A percentile compares a stretch with the other conserved stretches of the same genome.
These are phyloP conservation scores for Indicator indicator DNA, from an alignment of 2,113 vertebrate genomes.

Conservation along the genomic window DNA sequence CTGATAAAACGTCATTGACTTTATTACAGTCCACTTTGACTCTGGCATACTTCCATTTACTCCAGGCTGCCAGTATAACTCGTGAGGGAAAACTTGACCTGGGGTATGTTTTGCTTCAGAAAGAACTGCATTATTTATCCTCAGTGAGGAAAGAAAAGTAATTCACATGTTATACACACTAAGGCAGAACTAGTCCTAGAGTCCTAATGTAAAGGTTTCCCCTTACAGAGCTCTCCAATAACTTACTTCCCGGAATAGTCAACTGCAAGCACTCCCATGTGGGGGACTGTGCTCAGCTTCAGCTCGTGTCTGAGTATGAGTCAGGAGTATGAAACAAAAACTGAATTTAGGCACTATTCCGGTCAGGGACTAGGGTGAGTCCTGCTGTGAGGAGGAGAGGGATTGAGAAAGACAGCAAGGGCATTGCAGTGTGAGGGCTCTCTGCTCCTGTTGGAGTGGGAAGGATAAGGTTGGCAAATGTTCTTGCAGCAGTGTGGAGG, in stretches of 20 bases:
- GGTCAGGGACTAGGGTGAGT: background rate
- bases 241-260: background rate
- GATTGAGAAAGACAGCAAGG: background rate
- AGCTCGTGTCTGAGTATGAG: background rate
- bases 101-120: background rate
- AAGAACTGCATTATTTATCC: constrained; percentile 73
- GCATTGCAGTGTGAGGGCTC: rapidly evolving
- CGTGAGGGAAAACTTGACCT: background rate
- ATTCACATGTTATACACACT: background rate
- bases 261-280: rapidly evolving
- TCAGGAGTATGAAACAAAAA: background rate
- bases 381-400: background rate
- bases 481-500: background rate
- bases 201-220: background rate
- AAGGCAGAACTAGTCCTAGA: background rate
- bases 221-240: background rate
- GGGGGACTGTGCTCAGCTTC: background rate
- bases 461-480: background rate
- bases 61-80: constrained; percentile 17
- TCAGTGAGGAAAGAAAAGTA: background rate
- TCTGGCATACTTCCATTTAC: constrained; percentile 19
- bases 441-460: rapidly evolving
- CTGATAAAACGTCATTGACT: constrained; percentile 51
- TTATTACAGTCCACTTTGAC: constrained; percentile 24
- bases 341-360: background rate